These are phyloP conservation scores for Heliconius hewitsoni DNA, from an alignment of 1,140 invertebrate species.

Conservation along the genomic window DNA sequence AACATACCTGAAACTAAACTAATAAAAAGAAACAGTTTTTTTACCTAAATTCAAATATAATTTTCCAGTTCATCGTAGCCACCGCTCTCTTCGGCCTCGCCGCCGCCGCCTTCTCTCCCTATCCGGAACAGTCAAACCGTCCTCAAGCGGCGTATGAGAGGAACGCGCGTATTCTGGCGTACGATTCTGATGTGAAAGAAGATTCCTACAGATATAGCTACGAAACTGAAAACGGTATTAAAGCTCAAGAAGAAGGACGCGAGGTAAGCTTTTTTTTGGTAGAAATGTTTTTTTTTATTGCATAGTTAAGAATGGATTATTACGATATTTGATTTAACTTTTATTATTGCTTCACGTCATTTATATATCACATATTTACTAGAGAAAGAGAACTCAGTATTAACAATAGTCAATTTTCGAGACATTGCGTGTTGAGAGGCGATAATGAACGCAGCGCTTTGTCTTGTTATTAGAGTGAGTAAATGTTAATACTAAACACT, in stretches of 20 bases:
- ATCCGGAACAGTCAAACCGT: constrained; percentile 64
- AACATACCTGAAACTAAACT: background rate
- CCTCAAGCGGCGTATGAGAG: constrained; percentile 66
- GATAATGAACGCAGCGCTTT: no score
- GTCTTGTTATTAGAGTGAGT: no score
- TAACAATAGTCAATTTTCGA: no score
- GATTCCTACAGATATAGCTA: constrained; percentile 74
- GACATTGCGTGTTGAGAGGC: no score
- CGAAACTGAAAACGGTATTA: constrained; percentile 75
- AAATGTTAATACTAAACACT: no score
- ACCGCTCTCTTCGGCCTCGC: constrained; percentile 64
- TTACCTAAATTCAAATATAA: constrained; percentile 14
- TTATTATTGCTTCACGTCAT: no score
- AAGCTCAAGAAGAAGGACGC: constrained; percentile 71
- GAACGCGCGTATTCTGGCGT: constrained; percentile 66
- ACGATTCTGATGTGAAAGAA: constrained; percentile 70
- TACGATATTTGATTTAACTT: no score
- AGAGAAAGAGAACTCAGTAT: no score
- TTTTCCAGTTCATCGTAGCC: constrained; percentile 63
- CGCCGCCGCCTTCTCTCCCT: constrained; percentile 52
- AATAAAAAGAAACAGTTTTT: background rate
- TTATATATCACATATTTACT: no score
- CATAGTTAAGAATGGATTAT: no score
- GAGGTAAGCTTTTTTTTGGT: constrained; percentile 52
- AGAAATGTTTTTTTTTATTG: no score